Base-by-base conservation (phyloP, 2,888 invertebrate genomes). In the Lathronympha strigana region DNA sequence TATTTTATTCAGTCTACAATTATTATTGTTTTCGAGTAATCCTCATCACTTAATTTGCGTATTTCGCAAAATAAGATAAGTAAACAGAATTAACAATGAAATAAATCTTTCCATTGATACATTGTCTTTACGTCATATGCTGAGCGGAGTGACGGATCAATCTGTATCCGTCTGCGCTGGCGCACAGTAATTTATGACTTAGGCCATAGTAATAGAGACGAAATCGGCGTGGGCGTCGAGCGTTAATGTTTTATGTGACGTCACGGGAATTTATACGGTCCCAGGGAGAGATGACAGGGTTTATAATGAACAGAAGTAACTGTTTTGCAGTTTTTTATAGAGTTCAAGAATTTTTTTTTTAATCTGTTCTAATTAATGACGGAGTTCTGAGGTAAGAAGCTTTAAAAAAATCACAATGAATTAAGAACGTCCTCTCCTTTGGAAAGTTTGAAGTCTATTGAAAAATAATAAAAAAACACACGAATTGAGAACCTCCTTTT, bases 211-310 rank as follows among this genome's bases (percentile, higher is more conserved):
- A 57, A 57, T 57, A 57, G 43, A 57, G 55, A 57, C 9, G 28
- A 43, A 31, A 57, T 57, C 55, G 55, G 55, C 31, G 19, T 31
- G 53, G 4, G 51, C 36, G 54, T 28, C 28, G 19, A 19, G 55
- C 43, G 55, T 57, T 43, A 57, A 57, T 57, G 55, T 43, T 57
- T 57, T 57, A 57, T 57, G 55, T 57, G 55, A 57, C 55, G 55
- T 57, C 55, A 55, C 25, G 55, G 11, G n/a, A 57, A 57, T 57
- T 57, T 57, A 57, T 57, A 4, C 28, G 17, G 11, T n/a, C n/a
- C n/a, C 40, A 11, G 15, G n/a, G 17, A 2, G 13, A 13, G 19
- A 13, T 43, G 25, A 6, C 28, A 57, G 43, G 13, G 40, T 17
- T 2, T 17, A 17, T 55, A 40, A 40, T n/a, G 4, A 9, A 15